Evolutionary conservation across 2,113 vertebrate species (phyloP), one percentile per base, ranked within the genome.

Genomic region (Lampris megalopsis): DNA sequence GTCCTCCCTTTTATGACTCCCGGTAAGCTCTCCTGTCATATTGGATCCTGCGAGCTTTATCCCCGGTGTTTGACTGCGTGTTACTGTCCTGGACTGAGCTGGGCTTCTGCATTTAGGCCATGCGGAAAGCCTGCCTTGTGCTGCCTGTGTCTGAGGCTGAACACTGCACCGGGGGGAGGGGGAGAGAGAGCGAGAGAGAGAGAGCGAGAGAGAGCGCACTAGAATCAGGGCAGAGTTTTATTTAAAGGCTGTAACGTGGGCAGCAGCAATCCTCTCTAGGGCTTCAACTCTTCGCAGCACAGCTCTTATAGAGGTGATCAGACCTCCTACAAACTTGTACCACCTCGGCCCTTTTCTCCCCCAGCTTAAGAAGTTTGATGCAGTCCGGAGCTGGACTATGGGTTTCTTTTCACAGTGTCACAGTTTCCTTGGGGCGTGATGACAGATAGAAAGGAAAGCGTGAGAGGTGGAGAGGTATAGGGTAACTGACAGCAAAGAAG

Each of bases 201-300:
- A 24, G 24, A 0, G 24, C 0, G 24, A 24, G 24, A 24, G 24
- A 24, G 24, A 24, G 24, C 24, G 24, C 43, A 68, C 75, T 62
- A 70, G 85, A 94, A 94, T 92, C 92, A 94, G 93, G 94, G 75
- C 93, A 93, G 82, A 6, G 80, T 85, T 95, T 94, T 94, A 94
- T 94, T 94, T 94, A 91, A 94, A 94, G 89, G 83, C 87, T 89
- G 85, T 68, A 91, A 90, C 86, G 92, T 91, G 92, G 91, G 86
- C 89, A 87, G 82, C 77, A 77, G 69, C 62, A 73, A 67, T 88
- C 89, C 92, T 89, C 89, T 89, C 89, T 1, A 73, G 91, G 89
- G 90, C 70, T 72, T 73, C 37, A 9, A 38, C 41, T 83, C 82
- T 78, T 87, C 85, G 77, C 86, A 84, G 85, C 83, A 40, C 77